phyloP scores from a whole-genome alignment of 2,797 vertebrate species.

The Chloroceryle amazona region DNA sequence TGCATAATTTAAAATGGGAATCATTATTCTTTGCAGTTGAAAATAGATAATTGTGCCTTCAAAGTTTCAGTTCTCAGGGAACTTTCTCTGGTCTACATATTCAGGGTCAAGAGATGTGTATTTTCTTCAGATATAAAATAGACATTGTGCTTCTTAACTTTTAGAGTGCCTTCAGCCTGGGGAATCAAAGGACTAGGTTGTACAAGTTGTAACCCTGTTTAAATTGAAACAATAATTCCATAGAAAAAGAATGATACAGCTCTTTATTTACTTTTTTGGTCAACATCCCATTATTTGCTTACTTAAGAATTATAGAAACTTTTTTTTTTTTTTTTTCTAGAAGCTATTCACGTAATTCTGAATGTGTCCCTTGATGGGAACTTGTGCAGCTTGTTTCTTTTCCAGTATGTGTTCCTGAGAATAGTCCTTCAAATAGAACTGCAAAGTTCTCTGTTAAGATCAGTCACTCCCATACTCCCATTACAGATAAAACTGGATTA shows the following conservation, averaged over 20 bases:
- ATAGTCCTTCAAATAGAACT: neutral
- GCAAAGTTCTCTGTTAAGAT: neutral
- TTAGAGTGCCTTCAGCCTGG: neutral
- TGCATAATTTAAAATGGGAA: constrained; percentile 38
- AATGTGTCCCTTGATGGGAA: neutral
- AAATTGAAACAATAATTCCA: neutral
- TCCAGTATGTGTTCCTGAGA: neutral
- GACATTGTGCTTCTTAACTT: neutral
- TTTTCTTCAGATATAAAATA: neutral
- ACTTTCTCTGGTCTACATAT: neutral
- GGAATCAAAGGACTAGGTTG: neutral
- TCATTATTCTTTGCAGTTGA: constrained; percentile 1
- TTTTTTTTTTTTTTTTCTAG: neutral
- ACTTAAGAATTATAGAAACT: neutral
- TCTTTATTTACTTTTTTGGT: neutral
- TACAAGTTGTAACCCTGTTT: neutral
- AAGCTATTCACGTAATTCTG: neutral
- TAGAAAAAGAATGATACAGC: neutral
- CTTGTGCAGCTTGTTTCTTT: neutral
- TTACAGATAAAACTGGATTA: neutral
- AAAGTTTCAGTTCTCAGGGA: neutral
- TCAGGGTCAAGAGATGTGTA: constrained; percentile 1
- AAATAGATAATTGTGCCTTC: constrained; percentile 35
- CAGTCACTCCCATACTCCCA: neutral
- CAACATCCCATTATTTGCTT: neutral